Base-by-base conservation (phyloP, 2,797 vertebrate species). In the Garrulus glandarius region DNA sequence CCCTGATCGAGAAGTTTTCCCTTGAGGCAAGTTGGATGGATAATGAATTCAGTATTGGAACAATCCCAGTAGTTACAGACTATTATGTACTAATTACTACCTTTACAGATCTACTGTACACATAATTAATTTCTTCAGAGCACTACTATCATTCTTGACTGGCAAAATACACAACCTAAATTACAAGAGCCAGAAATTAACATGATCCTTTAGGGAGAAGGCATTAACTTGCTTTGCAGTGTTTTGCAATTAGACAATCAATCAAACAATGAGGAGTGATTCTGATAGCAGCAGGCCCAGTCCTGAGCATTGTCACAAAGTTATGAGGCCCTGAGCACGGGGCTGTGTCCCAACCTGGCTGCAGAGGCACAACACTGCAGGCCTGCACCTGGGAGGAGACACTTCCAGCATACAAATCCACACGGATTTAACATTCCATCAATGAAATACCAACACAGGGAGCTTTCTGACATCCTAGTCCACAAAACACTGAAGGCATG, bases 11-110 rank as follows among this genome's bases (percentile, higher is more conserved):
- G 63, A 83, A 84, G 56, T 89, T 88, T 76, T 90, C 93, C 67
- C 93, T 84, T 49, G 61, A 88, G 92, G 61, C 71, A 93, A 95
- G 36, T 65, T 79, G 88, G 64, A 96, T 36, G 49, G 57, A 72
- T 96, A 96, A 97, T 91, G 89, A 93, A 95, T 89, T 95, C 80
- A 53, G 49, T 37, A 91, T 87, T 77, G 91, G 86, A 96, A 95
- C 94, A 93, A 84, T 93, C 89, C 96, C 81, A 96, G 82, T 94
- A 72, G 83, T 97, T 96, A 96, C 94, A 96, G 84, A 89, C 56
- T 95, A 93, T 96, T 96, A 97, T 95, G 90, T 81, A 97, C 89
- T 95, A 97, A 96, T 97, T 95, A 93, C 84, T 95, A 97, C 84
- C 88, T 97, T 95, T 96, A 95, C 63, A 95, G 88, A 96, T 90